Evolutionary conservation across 2,888 invertebrate species (phyloP).

Genomic region (Oligia strigilis): DNA sequence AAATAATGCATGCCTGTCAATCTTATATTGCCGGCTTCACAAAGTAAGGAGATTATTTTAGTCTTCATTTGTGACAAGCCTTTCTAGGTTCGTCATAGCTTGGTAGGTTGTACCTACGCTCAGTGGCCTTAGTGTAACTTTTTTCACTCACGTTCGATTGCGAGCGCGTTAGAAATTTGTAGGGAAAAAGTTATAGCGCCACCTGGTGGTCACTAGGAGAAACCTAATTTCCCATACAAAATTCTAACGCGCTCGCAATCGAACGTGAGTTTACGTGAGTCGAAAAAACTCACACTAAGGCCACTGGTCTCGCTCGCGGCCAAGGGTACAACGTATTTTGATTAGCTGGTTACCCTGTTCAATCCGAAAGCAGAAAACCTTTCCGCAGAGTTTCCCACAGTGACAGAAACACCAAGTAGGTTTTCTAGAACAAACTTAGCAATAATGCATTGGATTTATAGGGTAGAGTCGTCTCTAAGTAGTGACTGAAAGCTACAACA

Average conservation of each 20-base stretch:
- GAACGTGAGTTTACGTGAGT: no score
- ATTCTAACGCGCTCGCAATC: no score
- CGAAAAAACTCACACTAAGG: no score
- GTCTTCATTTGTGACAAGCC: not conserved
- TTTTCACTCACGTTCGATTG: no score
- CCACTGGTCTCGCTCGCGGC: not conserved
- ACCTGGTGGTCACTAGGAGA: no score
- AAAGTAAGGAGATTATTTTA: not conserved
- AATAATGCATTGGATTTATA: slow-evolving; percentile 14
- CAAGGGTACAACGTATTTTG: slow-evolving; percentile 23
- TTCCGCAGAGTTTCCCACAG: slow-evolving; percentile 3
- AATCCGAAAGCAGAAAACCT: slow-evolving; percentile 20
- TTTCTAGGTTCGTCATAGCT: not conserved
- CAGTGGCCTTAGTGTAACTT: not conserved
- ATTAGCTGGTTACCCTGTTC: slow-evolving; percentile 24
- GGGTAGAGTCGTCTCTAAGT: slow-evolving; percentile 46
- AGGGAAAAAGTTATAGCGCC: no score
- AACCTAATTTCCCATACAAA: no score
- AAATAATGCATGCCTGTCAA: not conserved
- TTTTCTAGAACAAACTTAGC: slow-evolving; percentile 17
- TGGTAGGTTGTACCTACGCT: not conserved
- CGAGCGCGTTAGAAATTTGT: no score
- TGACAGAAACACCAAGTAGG: slow-evolving; percentile 16
- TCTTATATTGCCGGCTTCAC: not conserved
- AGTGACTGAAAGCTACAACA: slow-evolving; percentile 58